Percentiles rank a stretch among this genome's conserved stretches.
Conservation (phyloP, 2,797 vertebrate species). For the Melanitta fusca region DNA sequence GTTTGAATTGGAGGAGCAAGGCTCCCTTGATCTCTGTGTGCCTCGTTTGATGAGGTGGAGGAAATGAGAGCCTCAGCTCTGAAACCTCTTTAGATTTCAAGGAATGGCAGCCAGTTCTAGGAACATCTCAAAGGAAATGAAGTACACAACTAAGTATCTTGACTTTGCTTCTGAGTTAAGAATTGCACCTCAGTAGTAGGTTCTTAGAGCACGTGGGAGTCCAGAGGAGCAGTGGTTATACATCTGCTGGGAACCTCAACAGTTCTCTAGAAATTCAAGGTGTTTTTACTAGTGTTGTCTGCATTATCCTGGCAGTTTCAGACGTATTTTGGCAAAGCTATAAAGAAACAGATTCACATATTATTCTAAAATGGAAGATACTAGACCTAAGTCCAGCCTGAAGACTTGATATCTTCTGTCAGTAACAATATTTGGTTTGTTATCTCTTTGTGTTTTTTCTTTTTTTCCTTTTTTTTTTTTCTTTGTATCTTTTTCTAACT, state of each 20-base stretch:
- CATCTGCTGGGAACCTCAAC: not conserved
- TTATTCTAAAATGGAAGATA: not conserved
- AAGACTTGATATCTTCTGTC: not conserved
- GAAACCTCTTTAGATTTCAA: not conserved
- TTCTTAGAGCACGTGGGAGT: rapidly evolving
- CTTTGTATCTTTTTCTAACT: not conserved
- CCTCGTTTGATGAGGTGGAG: not conserved
- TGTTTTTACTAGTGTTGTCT: rapidly evolving
- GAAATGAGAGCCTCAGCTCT: not conserved
- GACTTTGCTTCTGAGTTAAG: not conserved
- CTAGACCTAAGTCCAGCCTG: not conserved
- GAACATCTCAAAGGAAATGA: not conserved
- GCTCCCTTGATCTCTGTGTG: not conserved
- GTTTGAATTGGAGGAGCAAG: not conserved
- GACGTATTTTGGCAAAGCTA: not conserved
- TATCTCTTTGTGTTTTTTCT: not conserved
- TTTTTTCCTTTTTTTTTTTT: too few species aligned
- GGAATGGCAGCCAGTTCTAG: not conserved
- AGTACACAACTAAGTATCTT: not conserved
- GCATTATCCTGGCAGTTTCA: not conserved
- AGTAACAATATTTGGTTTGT: not conserved
- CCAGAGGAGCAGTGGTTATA: not conserved
- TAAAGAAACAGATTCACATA: not conserved
- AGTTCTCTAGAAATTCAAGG: not conserved
- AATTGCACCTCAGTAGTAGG: not conserved